phyloP scores from a whole-genome alignment of 2,888 invertebrate genomes.

The Acleris laterana region DNA sequence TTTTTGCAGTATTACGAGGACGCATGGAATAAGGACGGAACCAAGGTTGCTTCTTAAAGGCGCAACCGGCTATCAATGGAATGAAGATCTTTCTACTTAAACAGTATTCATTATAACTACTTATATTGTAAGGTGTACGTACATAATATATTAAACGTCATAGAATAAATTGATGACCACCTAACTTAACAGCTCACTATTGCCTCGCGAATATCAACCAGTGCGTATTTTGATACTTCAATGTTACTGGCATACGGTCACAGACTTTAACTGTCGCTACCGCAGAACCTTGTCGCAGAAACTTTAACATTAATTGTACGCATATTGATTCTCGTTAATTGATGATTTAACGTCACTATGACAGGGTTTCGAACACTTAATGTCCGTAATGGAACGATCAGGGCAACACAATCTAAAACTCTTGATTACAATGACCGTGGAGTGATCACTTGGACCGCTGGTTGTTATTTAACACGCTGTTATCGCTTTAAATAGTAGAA shows the following conservation, averaged over 20 bases:
- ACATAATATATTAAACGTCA: conserved; percentile 45
- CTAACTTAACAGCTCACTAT: conserved; percentile 57
- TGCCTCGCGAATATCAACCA: conserved; percentile 64
- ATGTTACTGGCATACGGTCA: no score
- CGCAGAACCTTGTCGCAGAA: no score
- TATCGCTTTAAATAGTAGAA: conserved; percentile 32
- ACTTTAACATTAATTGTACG: no score
- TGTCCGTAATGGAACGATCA: no score
- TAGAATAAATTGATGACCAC: conserved; percentile 52
- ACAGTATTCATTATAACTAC: conserved; percentile 80
- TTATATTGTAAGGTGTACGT: conserved; percentile 63
- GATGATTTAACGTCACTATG: no score
- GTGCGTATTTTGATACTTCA: conserved; percentile 29
- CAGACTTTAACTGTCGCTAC: no score
- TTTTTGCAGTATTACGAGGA: conserved; percentile 69
- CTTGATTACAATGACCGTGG: no score
- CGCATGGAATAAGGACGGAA: conserved; percentile 57
- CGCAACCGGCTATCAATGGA: conserved; percentile 68
- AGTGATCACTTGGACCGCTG: conserved; percentile 3
- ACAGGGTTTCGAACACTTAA: no score
- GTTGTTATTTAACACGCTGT: conserved; percentile 30
- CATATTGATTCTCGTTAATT: no score
- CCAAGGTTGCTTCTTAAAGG: conserved; percentile 62
- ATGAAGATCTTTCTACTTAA: conserved; percentile 80
- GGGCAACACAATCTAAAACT: no score